Evolutionary conservation across 2,797 vertebrate genomes (phyloP), one percentile per base, ranked within the genome.

Genomic region (Pipistrellus nathusii): DNA sequence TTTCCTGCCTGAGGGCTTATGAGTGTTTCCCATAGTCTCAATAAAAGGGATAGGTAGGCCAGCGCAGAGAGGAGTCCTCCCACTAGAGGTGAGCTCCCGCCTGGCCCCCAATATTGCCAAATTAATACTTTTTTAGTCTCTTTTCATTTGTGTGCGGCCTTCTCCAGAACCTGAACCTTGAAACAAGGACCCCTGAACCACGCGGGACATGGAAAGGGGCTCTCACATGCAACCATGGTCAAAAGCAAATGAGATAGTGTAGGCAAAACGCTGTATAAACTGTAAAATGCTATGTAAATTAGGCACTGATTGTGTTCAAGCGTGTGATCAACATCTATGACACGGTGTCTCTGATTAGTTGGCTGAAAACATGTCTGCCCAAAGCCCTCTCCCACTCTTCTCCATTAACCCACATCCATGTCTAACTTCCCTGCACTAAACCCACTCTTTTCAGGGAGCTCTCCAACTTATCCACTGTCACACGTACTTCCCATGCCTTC

Each of bases 211-310:
- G 44, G 44, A 44, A 44, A 44, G 44, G 44, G 44, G 44, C 44
- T 44, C 44, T 44, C 44, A 44, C 32, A 38, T 69, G 68, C 59
- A 93, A 20, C 8, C 12, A 35, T n/a, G 30, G 35, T 62, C 32
- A 41, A 88, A 93, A 89, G n/a, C 12, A 76, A 87, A 86, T 66
- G 68, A 51, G 41, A 51, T 25, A 38, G 64, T 82, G 23, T 73
- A 38, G 69, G 68, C 32, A 69, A 81, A 59, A 59, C 21, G 53
- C 9, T 88, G 41, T 66, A 20, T 80, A 35, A 85, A 85, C 10
- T 85, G 13, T 46, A 46, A 88, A 77, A 41, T n/a, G n/a, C 21
- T 57, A 9, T 21, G 0, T 55, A 55, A 69, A 80, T 57, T 48
- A 23, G 72, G 35, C 10, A 12, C 17, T 90, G 51, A 64, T n/a